These are phyloP conservation scores for Pararge aegeria DNA, from an alignment of 1,140 invertebrate species.

Conservation along the genomic window DNA sequence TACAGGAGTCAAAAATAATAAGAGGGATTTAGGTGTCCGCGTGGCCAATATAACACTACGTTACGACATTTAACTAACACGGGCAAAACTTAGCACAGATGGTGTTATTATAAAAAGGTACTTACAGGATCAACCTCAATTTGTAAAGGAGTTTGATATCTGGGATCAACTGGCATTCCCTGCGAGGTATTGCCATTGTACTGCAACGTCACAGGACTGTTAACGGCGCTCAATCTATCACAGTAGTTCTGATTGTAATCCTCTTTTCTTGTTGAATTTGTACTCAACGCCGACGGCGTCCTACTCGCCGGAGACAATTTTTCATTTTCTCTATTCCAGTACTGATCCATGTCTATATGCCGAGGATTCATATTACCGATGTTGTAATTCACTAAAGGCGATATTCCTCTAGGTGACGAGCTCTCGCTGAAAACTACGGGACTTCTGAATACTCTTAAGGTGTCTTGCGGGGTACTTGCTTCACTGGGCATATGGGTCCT, in stretches of 20 bases:
- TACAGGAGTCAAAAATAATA: too few species aligned
- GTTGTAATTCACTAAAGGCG: constrained; percentile 76
- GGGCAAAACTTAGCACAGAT: too few species aligned
- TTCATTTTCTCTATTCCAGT: constrained; percentile 67
- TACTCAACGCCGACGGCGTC: constrained; percentile 56
- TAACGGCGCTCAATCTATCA: constrained; percentile 58
- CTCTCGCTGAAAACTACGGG: constrained; percentile 70
- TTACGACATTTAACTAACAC: too few species aligned
- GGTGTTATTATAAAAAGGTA: constrained; percentile 32
- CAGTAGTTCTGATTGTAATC: constrained; percentile 74
- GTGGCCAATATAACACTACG: too few species aligned
- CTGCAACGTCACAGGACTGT: constrained; percentile 61
- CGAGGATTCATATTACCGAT: constrained; percentile 78
- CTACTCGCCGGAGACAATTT: constrained; percentile 48
- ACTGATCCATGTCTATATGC: constrained; percentile 73
- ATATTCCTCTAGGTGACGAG: constrained; percentile 66
- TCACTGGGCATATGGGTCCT: constrained; percentile 40
- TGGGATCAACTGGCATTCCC: constrained; percentile 48
- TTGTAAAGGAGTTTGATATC: constrained; percentile 79
- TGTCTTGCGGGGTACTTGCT: constrained; percentile 63
- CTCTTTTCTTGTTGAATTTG: constrained; percentile 58
- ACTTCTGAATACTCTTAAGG: constrained; percentile 55
- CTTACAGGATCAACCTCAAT: constrained; percentile 85
- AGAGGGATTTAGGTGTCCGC: too few species aligned
- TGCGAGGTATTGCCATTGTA: constrained; percentile 63